Base-by-base conservation (phyloP, 2,113 vertebrate species). In the Epinephelus cyanopodus region DNA sequence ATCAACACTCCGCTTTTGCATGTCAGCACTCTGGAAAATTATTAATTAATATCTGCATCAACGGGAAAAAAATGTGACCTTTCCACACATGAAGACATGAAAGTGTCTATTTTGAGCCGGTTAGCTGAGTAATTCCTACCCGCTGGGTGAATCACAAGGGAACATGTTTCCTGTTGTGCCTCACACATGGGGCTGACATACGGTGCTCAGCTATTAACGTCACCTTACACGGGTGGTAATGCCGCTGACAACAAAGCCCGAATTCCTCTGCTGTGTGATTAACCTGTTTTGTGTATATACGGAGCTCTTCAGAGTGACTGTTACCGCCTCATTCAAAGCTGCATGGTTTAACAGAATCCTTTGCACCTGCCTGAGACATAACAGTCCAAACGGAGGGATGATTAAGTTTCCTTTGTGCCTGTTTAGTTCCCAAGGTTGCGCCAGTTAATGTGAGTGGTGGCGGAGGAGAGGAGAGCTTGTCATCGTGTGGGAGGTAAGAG, bases 401-500 rank as follows among this genome's bases (percentile, higher is more conserved):
- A 85, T 61, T 74, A 39, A 1, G 50, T 81, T 77, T 58, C 42
- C n/a, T 88, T 90, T 93, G 60, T 92, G 81, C 83, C 57, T 42
- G 79, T 91, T 39, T 74, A 98, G 96, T 93, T 92, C 97, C 97
- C 6, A 91, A 90, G 0, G 91, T 97, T 84, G 94, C 95, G 15
- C 97, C 96, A 0, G 91, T 90, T 0, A 96, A 94, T 50, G 77
- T 97, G 84, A 93, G 94, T 0, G 97, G 97, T 65, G 97, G 97
- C 12, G 97, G 96, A 92, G 97, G 97, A 79, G 90, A 37, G 97
- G 96, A 1, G 96, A 98, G 89, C 96, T 98, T 45, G 93, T 98
- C 88, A 96, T 98, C 92, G 95, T 91, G 0, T 98, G 97, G 97
- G 96, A 98, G 96, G 97, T 97, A 96, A 94, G 92, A 89, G 73